Evolutionary conservation across 2,888 invertebrate species (phyloP), one percentile per base, ranked within the genome.

Genomic region (Rhabditophanes sp.): DNA sequence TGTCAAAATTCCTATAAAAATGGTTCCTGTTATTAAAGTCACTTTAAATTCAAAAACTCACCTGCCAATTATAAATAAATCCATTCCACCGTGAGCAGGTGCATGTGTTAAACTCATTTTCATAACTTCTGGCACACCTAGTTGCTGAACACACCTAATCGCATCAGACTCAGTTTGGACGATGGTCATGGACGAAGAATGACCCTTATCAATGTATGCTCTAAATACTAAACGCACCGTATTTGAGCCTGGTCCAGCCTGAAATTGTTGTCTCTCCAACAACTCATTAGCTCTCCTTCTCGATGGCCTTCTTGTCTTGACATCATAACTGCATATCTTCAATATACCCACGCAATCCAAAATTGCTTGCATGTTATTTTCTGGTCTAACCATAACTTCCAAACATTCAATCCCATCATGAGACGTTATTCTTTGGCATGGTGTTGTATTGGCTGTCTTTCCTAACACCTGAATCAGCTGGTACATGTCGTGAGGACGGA

Each of bases 271-370:
- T n/a, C n/a, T n/a, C n/a, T n/a, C n/a, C n/a, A n/a, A n/a, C n/a
- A n/a, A n/a, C n/a, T n/a, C n/a, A n/a, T n/a, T n/a, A n/a, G n/a
- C n/a, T n/a, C n/a, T n/a, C n/a, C n/a, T n/a, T 4, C 20, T 19
- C 22, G 20, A 19, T 18, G 15, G 39, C 15, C 30, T 29, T 18
- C 19, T 18, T 38, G 33, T 12, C 29, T 30, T 22, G 9, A 29
- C 25, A 17, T 43, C 44, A 33, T 59, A 56, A 7, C 45, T 22
- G 35, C 48, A 59, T 14, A 59, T 45, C 34, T 72, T 90, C 46
- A 90, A 72, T 55, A 90, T 90, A 9, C 90, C 90, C 37, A 93
- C 87, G 71, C 90, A 90, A 72, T 93, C 90, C 66, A 90, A 83
- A 26, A 81, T 81, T 38, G 82, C 79, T 57, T 78, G 76, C 84